phyloP scores from a whole-genome alignment of 2,888 invertebrate species.

The Agrilus biguttatus region DNA sequence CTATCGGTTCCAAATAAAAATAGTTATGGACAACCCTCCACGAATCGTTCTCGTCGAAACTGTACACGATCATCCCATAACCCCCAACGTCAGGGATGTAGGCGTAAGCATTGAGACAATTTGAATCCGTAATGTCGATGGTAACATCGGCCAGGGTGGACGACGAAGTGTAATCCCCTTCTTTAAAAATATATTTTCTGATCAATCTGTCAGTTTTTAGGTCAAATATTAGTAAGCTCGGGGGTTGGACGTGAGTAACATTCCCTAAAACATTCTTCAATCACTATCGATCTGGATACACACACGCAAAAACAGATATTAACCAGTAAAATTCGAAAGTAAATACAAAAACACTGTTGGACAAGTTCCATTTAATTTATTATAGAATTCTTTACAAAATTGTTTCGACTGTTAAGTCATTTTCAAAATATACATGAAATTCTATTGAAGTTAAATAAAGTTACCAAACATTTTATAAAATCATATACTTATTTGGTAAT shows the following conservation, averaged over 20 bases:
- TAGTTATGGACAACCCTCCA: conserved; percentile 60
- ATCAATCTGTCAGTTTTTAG: conserved; percentile 46
- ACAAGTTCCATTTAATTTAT: no score
- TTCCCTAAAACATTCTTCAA: conserved; percentile 25
- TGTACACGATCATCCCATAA: conserved; percentile 46
- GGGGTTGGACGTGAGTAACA: conserved; percentile 37
- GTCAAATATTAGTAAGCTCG: conserved; percentile 52
- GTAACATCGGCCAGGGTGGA: conserved; percentile 51
- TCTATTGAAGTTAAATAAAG: no score
- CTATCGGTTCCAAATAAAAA: conserved; percentile 56
- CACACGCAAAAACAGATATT: no score
- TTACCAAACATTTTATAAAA: no score
- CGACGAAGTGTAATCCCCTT: conserved; percentile 30
- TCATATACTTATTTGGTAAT: no score
- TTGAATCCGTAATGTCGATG: conserved; percentile 42
- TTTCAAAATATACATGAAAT: no score
- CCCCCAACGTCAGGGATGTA: conserved; percentile 55
- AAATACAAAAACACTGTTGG: no score
- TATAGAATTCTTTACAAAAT: no score
- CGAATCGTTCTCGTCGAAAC: conserved; percentile 42
- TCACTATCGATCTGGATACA: no score
- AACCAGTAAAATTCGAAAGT: not conserved
- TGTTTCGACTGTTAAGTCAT: no score
- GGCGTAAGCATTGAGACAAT: conserved; percentile 51
- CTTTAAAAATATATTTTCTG: conserved; percentile 39